Base-by-base conservation (phyloP, 1,140 invertebrate species). In the Polypedilum pembai region DNA sequence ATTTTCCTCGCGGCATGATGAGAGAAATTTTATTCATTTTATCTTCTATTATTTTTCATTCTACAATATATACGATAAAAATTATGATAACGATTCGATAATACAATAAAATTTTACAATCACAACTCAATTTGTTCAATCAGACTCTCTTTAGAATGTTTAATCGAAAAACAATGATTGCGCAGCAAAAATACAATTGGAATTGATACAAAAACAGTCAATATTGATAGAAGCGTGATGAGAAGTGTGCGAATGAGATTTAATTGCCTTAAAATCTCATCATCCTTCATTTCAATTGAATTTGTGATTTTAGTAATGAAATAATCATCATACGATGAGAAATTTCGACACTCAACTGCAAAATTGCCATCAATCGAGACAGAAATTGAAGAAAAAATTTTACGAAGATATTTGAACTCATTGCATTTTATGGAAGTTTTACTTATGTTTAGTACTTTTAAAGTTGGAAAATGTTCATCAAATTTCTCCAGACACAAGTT, bases 41-140 rank as follows among this genome's bases (percentile, higher is more conserved):
- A 56, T 56, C 15, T 56, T 56, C 45, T 56, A 33, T 33, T 33
- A 12, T 56, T 12, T 45, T 15, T 4, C 45, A 56, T n/a, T 3
- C 41, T 8, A 15, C 12, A 15, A 12, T n/a, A 56, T n/a, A 56
- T 56, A n/a, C 15, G 45, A 56, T n/a, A 56, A 56, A 56, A 56
- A 56, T 15, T 15, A 56, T 56, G 45, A 12, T 56, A 12, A 17
- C 45, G 7, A 56, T 56, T 56, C n/a, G 45, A 56, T 56, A 56
- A 56, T 56, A 69, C n/a, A 69, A 20, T 69, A 20, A 20, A 20
- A 20, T 69, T 69, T 69, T 69, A 18, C 65, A 20, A 69, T 69
- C 65, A 69, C 65, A 69, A 69, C 65, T 69, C 65, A 69, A 69
- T 69, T 69, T 69, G 65, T 20, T 69, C 65, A 69, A 69, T 69